Base-by-base conservation (phyloP, 1,140 invertebrate genomes). In the Lordiphosa clarofinis region DNA sequence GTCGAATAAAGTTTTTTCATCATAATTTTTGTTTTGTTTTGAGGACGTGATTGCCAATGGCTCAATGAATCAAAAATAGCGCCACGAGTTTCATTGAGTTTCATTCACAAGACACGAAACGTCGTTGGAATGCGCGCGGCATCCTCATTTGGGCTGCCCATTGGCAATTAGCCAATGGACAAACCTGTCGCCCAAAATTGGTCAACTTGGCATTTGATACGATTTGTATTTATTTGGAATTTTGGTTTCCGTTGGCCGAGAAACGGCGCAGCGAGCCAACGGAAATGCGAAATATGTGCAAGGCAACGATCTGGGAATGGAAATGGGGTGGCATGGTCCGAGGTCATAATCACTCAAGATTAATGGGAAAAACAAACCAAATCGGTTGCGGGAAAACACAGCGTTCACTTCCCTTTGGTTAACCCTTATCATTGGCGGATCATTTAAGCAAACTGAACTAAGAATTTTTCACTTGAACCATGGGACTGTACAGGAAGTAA, bases 11-110 rank as follows among this genome's bases (percentile, higher is more conserved):
- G 37, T 52, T 19, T 40, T 36, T 24, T 24, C 21, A 5, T 24
- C 21, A 24, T 19, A 19, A 12, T 11, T 52, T 35, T 15, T n/a
- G n/a, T 15, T 24, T 11, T 24, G 39, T 44, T 56, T 40, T 49
- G 61, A 50, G 39, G 35, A 75, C 73, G 73, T 76, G 73, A 71
- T 47, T 47, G 66, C 56, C 76, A 72, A 82, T 82, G 61, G 76
- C 69, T 76, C 65, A 62, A 73, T 79, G 65, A 58, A 78, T 70
- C 61, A 62, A 81, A 81, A 75, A 79, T 75, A 79, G 75, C 75
- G 66, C 76, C 72, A 57, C 76, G 21, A 24, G 21, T 24, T 24
- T 24, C 6, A 24, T 24, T 24, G 74, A 61, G 49, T 53, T 12
- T 49, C 31, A 49, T 11, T 49, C 33, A 19, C 4, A 21, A 50